Evolutionary conservation across 37 sponge, comb jelly and placozoan genomes (phyloP).

Genomic region (Crambe crambe): DNA sequence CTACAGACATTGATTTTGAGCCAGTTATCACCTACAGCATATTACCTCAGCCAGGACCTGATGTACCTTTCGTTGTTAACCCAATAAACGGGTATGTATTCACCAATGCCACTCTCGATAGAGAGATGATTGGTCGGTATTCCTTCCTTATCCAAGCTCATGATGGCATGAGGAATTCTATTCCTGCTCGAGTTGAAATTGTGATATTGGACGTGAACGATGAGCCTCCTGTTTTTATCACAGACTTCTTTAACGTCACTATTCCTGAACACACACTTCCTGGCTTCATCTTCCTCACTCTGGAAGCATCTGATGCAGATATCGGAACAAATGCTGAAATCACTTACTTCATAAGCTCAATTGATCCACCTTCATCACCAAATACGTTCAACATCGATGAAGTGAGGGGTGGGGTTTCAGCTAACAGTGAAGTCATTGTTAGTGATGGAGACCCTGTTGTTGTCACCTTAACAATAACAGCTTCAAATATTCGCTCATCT

Average conservation of each 20-base stretch:
- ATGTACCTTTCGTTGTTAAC: background rate
- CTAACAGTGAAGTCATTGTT: constrained; percentile 1
- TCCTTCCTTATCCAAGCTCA: constrained; percentile 8
- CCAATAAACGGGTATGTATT: background rate
- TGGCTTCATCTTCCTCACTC: constrained; percentile 3
- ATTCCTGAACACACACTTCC: constrained; percentile 28
- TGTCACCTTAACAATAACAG: constrained; percentile 41
- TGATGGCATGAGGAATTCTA: constrained; percentile 1
- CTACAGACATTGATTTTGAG: constrained; percentile 10
- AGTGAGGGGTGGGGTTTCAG: constrained; percentile 1
- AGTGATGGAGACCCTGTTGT: background rate
- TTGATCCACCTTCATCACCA: background rate
- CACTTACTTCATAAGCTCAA: background rate
- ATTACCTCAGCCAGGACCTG: background rate
- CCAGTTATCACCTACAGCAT: constrained; percentile 6
- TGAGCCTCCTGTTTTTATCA: constrained; percentile 24
- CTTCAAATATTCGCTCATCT: constrained; percentile 55
- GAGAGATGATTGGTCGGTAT: background rate
- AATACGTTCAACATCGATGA: constrained; percentile 16
- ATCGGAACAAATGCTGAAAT: constrained; percentile 38
- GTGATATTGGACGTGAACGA: constrained; percentile 32
- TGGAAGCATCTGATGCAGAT: constrained; percentile 34
- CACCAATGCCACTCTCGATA: constrained; percentile 14
- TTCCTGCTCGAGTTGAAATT: constrained; percentile 5
- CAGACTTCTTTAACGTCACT: constrained; percentile 2